A percentile compares a stretch with the other conserved stretches of the same genome.
These are phyloP conservation scores for Aleadryas rufinucha DNA, from an alignment of 2,113 vertebrate genomes.

Conservation along the genomic window DNA sequence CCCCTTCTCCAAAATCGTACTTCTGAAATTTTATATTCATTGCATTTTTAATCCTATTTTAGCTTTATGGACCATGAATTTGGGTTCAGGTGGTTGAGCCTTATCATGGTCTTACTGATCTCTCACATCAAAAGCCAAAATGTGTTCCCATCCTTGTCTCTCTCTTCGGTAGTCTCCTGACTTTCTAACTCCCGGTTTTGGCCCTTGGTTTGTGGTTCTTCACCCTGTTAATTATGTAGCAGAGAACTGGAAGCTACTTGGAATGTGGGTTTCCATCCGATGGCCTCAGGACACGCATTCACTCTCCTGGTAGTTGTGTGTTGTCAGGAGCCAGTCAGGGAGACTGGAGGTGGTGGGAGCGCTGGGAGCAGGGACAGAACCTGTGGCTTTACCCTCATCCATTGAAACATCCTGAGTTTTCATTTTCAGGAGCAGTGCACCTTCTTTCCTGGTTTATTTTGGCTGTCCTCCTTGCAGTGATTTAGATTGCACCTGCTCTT, in stretches of 20 bases:
- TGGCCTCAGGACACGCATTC: conserved; percentile 7
- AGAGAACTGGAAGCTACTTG: not conserved
- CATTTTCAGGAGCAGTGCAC: rapidly evolving
- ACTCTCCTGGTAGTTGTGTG: not conserved
- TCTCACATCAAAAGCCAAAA: not conserved
- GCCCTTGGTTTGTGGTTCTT: conserved; percentile 28
- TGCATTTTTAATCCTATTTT: rapidly evolving
- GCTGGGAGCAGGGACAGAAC: not conserved
- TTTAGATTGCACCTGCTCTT: not conserved
- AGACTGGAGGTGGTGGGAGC: not conserved
- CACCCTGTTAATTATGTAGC: not conserved
- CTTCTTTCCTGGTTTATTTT: not conserved
- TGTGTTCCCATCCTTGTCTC: not conserved
- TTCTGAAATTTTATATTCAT: rapidly evolving
- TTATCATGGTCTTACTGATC: not conserved
- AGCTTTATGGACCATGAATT: rapidly evolving
- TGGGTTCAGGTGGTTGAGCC: not conserved
- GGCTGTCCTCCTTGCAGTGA: not conserved
- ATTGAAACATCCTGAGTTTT: rapidly evolving
- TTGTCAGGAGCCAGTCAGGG: not conserved
- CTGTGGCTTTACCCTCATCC: not conserved
- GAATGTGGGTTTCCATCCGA: conserved; percentile 1
- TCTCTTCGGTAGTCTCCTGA: not conserved
- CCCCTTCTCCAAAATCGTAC: rapidly evolving
- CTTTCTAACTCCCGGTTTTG: not conserved